phyloP scores from a whole-genome alignment of 2,113 vertebrate genomes.

The Hypomesus transpacificus region DNA sequence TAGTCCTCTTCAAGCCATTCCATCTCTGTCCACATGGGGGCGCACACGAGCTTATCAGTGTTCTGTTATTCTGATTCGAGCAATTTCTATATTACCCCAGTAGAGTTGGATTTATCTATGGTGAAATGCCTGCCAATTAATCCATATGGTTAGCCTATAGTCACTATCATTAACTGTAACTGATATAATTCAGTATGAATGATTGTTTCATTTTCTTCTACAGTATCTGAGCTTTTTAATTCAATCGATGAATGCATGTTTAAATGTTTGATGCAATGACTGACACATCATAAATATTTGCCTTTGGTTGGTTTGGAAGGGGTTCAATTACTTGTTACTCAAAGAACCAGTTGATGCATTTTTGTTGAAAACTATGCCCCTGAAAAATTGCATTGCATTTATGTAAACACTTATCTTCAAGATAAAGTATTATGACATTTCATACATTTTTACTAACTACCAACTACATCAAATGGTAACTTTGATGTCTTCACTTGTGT shows the following conservation, averaged over 20 bases:
- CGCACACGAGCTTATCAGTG: constrained; percentile 21
- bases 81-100: too few species aligned
- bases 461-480: too few species aligned
- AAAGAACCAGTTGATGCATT: neutral
- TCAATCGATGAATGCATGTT: constrained; percentile 29
- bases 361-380: neutral
- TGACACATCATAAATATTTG: neutral
- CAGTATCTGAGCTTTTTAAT: constrained; percentile 9
- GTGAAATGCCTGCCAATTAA: too few species aligned
- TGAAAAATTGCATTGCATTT: too few species aligned
- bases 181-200: neutral
- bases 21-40: constrained; percentile 42
- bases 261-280: constrained; percentile 16
- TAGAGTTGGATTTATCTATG: too few species aligned
- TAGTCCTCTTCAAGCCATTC: neutral
- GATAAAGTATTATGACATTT: too few species aligned
- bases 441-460: too few species aligned
- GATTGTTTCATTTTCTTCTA: neutral
- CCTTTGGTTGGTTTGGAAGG: constrained; percentile 9
- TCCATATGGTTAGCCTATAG: too few species aligned
- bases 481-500: too few species aligned
- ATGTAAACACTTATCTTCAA: too few species aligned
- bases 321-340: neutral
- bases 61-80: neutral
- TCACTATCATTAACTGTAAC: neutral